Conservation (phyloP, 2,888 invertebrate species). For the Oxystoma pomonae region DNA sequence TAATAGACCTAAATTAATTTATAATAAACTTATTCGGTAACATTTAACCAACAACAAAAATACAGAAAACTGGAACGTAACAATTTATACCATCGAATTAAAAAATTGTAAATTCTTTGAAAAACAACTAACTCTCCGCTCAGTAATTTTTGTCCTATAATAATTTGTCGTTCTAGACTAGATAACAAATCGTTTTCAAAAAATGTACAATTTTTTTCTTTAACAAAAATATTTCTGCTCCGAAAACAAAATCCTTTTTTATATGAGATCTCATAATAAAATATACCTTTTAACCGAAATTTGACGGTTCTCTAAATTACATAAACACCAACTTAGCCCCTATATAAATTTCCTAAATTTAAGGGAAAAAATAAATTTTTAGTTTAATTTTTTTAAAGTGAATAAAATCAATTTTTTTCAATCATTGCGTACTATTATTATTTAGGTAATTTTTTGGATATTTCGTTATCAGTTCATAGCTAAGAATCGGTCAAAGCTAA, state of each 20-base stretch:
- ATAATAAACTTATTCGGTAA: constrained; percentile 22
- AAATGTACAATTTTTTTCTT: background rate
- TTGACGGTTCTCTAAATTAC: too few species aligned
- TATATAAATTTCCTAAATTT: background rate
- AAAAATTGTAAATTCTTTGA: background rate
- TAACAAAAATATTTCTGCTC: background rate
- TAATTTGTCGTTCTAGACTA: background rate
- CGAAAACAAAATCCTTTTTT: background rate
- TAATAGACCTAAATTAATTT: constrained; percentile 59
- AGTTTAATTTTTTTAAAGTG: background rate
- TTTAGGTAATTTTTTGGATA: background rate
- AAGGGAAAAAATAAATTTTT: background rate
- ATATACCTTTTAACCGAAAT: too few species aligned
- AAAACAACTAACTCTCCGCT: background rate
- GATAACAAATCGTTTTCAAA: background rate
- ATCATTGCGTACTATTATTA: background rate
- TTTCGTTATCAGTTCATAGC: too few species aligned
- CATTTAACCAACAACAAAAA: constrained; percentile 10
- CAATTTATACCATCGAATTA: background rate
- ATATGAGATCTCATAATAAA: background rate
- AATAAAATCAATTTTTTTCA: background rate
- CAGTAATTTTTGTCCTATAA: too few species aligned
- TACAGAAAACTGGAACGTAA: constrained; percentile 6
- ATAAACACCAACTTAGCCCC: background rate
- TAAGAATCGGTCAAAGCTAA: too few species aligned